Percentiles rank a stretch among this genome's conserved stretches.
These are phyloP conservation scores for Heliothis virescens DNA, from an alignment of 1,140 invertebrate species.

Conservation along the genomic window DNA sequence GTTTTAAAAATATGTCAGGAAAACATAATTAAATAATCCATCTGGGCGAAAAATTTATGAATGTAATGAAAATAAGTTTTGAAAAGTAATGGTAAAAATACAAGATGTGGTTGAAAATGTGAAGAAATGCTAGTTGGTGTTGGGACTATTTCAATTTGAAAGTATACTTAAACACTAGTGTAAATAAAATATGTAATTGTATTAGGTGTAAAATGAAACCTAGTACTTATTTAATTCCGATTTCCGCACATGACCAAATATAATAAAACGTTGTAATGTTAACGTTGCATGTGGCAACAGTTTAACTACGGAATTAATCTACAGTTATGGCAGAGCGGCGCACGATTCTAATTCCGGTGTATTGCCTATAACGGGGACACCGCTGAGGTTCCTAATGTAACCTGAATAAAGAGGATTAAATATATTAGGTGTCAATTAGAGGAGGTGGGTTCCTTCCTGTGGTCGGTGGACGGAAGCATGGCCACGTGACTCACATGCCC, in stretches of 20 bases:
- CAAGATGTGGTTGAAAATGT: too few relatives aligned
- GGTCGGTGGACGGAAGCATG: slow-evolving; percentile 64
- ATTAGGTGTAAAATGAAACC: not conserved
- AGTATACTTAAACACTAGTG: too few relatives aligned
- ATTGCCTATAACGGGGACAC: slow-evolving; percentile 3
- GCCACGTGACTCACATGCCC: slow-evolving; percentile 73
- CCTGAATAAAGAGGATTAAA: slow-evolving; percentile 41
- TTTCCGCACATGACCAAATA: not conserved
- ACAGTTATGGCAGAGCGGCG: slow-evolving; percentile 38
- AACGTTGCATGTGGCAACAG: slow-evolving; percentile 21
- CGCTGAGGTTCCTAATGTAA: slow-evolving; percentile 5
- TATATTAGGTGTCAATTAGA: slow-evolving; percentile 51
- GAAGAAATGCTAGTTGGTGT: not conserved
- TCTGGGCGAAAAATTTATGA: too few relatives aligned
- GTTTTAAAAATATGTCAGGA: too few relatives aligned
- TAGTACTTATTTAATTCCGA: not conserved
- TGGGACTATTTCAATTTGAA: not conserved
- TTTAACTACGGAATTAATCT: slow-evolving; percentile 33
- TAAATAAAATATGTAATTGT: too few relatives aligned
- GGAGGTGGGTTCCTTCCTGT: slow-evolving; percentile 70
- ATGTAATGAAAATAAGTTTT: too few relatives aligned
- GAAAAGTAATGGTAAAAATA: too few relatives aligned
- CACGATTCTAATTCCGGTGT: slow-evolving; percentile 25
- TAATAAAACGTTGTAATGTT: slow-evolving; percentile 1
- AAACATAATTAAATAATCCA: too few relatives aligned